Conservation (phyloP, 53 echinoderm and acorn worm species). For the Holothuria leucospilota region DNA sequence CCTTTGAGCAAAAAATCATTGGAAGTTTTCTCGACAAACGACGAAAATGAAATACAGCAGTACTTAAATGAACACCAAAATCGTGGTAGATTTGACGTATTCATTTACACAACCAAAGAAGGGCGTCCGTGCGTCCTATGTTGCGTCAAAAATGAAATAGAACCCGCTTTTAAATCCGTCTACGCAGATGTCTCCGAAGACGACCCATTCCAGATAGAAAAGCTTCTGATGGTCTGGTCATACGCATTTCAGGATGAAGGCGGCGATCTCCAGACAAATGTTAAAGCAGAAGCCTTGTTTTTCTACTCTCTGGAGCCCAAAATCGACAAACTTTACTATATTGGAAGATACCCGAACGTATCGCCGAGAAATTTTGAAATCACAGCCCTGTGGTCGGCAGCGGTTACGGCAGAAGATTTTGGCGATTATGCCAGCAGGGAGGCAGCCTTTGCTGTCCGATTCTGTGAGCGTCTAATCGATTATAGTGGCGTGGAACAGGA, state of each 20-base stretch:
- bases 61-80: neutral
- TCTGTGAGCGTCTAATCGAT: too few species aligned
- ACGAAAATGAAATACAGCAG: neutral
- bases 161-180: neutral
- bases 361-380: neutral
- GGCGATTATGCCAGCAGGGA: too few species aligned
- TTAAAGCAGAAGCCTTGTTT: neutral
- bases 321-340: neutral
- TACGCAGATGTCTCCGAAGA: neutral
- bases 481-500: too few species aligned
- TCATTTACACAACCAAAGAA: neutral
- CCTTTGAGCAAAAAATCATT: neutral
- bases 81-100: neutral
- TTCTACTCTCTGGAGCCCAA: neutral
- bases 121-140: neutral
- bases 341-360: neutral
- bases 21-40: neutral
- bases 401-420: too few species aligned
- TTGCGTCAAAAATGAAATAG: conserved; percentile 2
- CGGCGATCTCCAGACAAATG: neutral
- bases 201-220: conserved; percentile 1
- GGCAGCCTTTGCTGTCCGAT: too few species aligned
- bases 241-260: neutral
- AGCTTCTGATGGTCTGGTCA: neutral
- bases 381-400: neutral